Conservation (phyloP, 2,113 vertebrate genomes). For the Sapajus apella region DNA sequence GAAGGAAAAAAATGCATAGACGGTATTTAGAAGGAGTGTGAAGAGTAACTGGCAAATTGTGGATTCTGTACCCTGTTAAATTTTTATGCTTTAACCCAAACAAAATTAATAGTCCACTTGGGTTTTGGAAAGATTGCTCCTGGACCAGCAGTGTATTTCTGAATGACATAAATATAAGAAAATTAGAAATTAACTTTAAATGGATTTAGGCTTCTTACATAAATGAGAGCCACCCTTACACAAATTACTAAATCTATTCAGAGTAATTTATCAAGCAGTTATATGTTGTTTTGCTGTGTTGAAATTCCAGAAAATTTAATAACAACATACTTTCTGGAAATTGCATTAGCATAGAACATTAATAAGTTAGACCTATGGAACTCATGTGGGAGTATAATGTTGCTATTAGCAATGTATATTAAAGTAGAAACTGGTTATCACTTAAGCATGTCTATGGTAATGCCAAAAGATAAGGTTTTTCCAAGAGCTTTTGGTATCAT, state of each 20-base stretch:
- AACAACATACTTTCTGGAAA: conserved; percentile 82
- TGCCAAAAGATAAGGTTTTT: conserved; percentile 51
- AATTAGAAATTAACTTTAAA: conserved; percentile 77
- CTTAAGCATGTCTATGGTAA: conserved; percentile 62
- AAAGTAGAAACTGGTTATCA: conserved; percentile 72
- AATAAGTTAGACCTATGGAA: conserved; percentile 76
- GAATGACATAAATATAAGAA: conserved; percentile 70
- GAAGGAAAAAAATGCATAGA: neutral
- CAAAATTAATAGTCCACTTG: conserved; percentile 74
- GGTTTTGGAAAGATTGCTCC: conserved; percentile 67
- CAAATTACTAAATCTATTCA: conserved; percentile 75
- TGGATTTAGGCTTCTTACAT: conserved; percentile 74
- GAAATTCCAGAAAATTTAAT: conserved; percentile 79
- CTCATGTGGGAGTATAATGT: conserved; percentile 68
- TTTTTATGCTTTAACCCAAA: conserved; percentile 63
- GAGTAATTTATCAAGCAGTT: conserved; percentile 77
- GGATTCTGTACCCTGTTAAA: neutral
- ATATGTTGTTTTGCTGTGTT: conserved; percentile 70
- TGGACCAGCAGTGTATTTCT: conserved; percentile 67
- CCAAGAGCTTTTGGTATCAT: neutral
- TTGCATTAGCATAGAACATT: conserved; percentile 80
- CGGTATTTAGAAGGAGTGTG: conserved; percentile 14
- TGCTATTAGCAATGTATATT: conserved; percentile 80
- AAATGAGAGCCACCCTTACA: conserved; percentile 66
- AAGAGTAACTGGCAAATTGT: conserved; percentile 38